Conservation (phyloP, 2,113 vertebrate species). For the Numida meleagris region DNA sequence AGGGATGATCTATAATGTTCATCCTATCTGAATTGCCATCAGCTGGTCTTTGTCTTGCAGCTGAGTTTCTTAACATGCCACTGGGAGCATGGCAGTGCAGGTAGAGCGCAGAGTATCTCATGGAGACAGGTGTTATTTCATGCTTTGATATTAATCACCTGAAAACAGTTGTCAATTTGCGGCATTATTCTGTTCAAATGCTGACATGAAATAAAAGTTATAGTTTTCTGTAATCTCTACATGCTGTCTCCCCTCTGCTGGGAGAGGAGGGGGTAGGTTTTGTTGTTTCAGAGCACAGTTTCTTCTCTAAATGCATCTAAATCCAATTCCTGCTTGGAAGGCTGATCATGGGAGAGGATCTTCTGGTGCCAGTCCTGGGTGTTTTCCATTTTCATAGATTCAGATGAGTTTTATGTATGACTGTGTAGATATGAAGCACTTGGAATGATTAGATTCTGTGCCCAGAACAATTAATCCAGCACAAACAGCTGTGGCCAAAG, state of each 20-base stretch:
- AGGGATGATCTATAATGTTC: not conserved
- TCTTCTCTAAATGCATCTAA: slow-evolving; percentile 1
- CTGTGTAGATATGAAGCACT: not conserved
- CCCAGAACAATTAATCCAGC: not conserved
- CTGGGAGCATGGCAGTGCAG: not conserved
- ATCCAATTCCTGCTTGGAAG: not conserved
- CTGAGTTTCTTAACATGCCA: not conserved
- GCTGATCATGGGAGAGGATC: not conserved
- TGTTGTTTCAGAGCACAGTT: not conserved
- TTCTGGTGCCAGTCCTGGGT: not conserved
- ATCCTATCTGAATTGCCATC: not conserved
- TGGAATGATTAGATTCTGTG: not conserved
- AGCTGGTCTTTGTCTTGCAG: not conserved
- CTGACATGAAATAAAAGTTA: not conserved
- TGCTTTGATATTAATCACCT: not conserved
- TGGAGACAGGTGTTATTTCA: not conserved
- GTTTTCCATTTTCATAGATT: not conserved
- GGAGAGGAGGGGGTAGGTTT: not conserved
- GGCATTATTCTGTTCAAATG: not conserved
- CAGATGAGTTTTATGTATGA: not conserved
- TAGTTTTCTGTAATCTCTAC: not conserved
- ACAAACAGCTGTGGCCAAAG: not conserved
- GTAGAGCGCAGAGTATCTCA: fast-evolving
- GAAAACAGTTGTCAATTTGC: not conserved
- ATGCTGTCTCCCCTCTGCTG: not conserved